Percentiles rank a stretch among this genome's conserved stretches.
Conservation (phyloP, 2,113 vertebrate species). For the Paralichthys olivaceus region DNA sequence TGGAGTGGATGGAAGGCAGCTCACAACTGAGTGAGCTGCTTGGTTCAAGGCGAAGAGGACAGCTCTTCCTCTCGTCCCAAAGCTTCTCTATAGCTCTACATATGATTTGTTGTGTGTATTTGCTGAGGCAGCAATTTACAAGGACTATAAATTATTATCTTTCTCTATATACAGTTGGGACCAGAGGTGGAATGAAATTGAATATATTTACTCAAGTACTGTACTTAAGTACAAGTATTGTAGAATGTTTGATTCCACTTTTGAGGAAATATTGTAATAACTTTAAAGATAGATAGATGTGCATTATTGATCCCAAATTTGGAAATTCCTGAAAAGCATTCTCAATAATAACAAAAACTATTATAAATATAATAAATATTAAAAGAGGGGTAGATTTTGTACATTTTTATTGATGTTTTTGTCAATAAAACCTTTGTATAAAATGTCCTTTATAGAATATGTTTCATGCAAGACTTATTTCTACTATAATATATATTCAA, state of each 20-base stretch:
- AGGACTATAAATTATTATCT: neutral
- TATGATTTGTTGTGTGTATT: slow-evolving; percentile 31
- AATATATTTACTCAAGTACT: neutral
- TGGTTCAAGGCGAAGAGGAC: slow-evolving; percentile 36
- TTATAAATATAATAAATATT: no score
- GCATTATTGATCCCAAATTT: no score
- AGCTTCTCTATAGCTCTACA: slow-evolving; percentile 36
- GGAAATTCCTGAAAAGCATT: no score
- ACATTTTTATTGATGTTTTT: neutral
- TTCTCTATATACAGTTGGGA: neutral
- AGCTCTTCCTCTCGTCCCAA: slow-evolving; percentile 61
- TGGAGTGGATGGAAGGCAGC: slow-evolving; percentile 59
- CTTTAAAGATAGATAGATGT: no score
- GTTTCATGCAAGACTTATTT: neutral
- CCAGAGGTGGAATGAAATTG: neutral
- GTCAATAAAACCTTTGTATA: neutral
- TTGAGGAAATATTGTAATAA: neutral
- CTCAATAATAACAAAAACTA: no score
- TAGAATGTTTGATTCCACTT: neutral
- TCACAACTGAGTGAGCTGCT: slow-evolving; percentile 47
- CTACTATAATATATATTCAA: neutral
- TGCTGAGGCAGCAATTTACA: neutral
- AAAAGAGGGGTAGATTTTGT: no score
- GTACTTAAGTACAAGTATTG: neutral
- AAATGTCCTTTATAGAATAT: neutral